phyloP scores from a whole-genome alignment of 1,140 invertebrate genomes.

The Tetranychus cinnabarinus region DNA sequence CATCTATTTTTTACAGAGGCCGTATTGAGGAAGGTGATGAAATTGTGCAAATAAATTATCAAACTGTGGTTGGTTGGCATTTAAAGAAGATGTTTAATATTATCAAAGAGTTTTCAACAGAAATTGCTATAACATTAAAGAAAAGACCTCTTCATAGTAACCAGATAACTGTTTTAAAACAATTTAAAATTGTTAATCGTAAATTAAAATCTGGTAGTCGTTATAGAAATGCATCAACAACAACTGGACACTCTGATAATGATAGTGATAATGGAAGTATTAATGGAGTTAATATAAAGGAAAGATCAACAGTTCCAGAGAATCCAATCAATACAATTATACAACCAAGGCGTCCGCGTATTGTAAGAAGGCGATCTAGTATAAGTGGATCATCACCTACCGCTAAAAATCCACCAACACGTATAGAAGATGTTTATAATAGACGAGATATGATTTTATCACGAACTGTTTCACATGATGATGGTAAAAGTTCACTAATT shows the following conservation, averaged over 20 bases:
- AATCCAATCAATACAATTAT: too few species aligned
- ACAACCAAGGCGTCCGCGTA: neutral
- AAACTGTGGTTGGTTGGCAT: slow-evolving; percentile 70
- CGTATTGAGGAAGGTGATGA: slow-evolving; percentile 81
- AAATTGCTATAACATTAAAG: slow-evolving; percentile 56
- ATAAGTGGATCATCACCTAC: slow-evolving; percentile 59
- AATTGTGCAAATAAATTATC: slow-evolving; percentile 72
- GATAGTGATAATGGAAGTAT: neutral
- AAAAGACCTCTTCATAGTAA: slow-evolving; percentile 43
- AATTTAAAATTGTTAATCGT: slow-evolving; percentile 11
- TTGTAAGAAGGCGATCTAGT: slow-evolving; percentile 46
- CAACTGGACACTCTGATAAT: neutral
- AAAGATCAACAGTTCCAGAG: too few species aligned
- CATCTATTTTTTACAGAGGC: slow-evolving; percentile 39
- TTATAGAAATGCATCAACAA: neutral
- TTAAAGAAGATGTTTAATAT: slow-evolving; percentile 45
- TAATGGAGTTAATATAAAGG: too few species aligned
- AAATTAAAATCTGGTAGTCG: slow-evolving; percentile 1
- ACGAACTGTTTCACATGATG: neutral
- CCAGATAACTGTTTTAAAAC: slow-evolving; percentile 12
- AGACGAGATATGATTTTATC: neutral
- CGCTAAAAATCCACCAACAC: slow-evolving; percentile 33
- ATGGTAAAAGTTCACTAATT: neutral
- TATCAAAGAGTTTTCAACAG: slow-evolving; percentile 45
- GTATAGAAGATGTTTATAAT: slow-evolving; percentile 29